These are phyloP conservation scores for Phacellophora camtschatica DNA, from an alignment of 30 jellyfish, hydroid and myxozoan species.

Conservation along the genomic window DNA sequence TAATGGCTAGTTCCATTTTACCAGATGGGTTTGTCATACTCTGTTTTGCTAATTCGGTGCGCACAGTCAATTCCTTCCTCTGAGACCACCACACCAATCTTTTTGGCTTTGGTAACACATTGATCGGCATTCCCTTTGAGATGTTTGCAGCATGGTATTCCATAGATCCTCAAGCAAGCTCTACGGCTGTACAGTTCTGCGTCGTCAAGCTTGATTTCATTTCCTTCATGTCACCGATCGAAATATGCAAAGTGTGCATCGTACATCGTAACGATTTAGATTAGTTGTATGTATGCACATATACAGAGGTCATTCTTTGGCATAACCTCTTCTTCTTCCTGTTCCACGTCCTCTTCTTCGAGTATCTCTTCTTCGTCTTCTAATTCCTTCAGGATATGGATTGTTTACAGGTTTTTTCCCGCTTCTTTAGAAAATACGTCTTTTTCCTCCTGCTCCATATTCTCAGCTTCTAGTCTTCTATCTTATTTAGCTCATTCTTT, in stretches of 20 bases:
- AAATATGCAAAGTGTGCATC: neutral
- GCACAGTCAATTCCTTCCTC: conserved; percentile 9
- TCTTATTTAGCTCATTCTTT: too few relatives aligned
- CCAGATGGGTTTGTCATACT: neutral
- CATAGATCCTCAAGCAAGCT: conserved; percentile 6
- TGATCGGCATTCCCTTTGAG: neutral
- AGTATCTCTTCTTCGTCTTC: too few relatives aligned
- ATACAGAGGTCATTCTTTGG: too few relatives aligned
- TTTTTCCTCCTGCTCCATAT: too few relatives aligned
- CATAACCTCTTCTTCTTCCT: too few relatives aligned
- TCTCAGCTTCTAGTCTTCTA: too few relatives aligned
- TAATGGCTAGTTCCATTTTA: neutral
- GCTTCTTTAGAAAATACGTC: too few relatives aligned
- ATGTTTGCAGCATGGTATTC: neutral
- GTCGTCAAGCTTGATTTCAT: neutral
- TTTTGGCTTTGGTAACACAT: neutral
- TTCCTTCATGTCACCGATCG: neutral
- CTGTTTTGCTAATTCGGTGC: neutral
- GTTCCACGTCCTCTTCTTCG: too few relatives aligned
- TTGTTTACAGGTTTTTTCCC: too few relatives aligned
- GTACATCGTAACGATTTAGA: too few relatives aligned
- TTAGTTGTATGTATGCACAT: too few relatives aligned
- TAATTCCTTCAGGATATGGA: too few relatives aligned
- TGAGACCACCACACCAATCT: neutral
- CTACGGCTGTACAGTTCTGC: conserved; percentile 9